Evolutionary conservation across 2,888 invertebrate genomes (phyloP).

Genomic region (Drosophila pullipes): DNA sequence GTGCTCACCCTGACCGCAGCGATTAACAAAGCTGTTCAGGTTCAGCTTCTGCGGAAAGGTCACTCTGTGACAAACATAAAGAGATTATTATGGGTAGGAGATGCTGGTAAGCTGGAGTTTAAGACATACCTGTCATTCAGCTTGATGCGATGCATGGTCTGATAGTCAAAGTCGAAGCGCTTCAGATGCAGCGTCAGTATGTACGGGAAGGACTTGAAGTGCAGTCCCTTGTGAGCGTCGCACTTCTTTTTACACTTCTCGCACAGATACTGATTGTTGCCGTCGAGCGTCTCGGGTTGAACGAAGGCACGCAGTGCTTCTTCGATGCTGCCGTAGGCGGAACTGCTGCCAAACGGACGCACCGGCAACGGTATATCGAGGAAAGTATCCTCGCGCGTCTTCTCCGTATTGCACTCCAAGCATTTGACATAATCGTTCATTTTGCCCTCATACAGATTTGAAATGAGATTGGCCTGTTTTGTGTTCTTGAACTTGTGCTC

Average conservation of each 20-base stretch:
- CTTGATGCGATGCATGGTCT: slow-evolving; percentile 93
- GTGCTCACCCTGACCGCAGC: slow-evolving; percentile 65
- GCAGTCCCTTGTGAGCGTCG: slow-evolving; percentile 95
- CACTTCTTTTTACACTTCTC: slow-evolving; percentile 94
- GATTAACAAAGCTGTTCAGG: slow-evolving; percentile 90
- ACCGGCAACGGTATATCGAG: slow-evolving; percentile 95
- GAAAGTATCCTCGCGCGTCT: slow-evolving; percentile 92
- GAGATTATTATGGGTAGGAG: neutral
- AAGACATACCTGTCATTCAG: slow-evolving; percentile 91
- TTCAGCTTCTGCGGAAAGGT: slow-evolving; percentile 93
- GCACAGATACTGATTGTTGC: slow-evolving; percentile 94
- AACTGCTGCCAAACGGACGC: slow-evolving; percentile 91
- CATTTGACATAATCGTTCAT: slow-evolving; percentile 96
- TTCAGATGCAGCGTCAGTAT: slow-evolving; percentile 94
- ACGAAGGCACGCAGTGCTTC: slow-evolving; percentile 94
- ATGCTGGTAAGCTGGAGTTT: no score
- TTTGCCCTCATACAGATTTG: slow-evolving; percentile 91
- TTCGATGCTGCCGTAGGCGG: slow-evolving; percentile 92
- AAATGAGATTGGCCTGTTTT: slow-evolving; percentile 92
- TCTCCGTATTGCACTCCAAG: slow-evolving; percentile 93
- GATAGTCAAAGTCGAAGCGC: slow-evolving; percentile 95
- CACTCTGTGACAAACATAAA: slow-evolving; percentile 87
- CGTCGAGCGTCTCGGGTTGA: slow-evolving; percentile 93
- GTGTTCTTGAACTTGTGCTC: slow-evolving; percentile 94
- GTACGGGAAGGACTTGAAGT: slow-evolving; percentile 94